phyloP scores from a whole-genome alignment of 2,888 invertebrate genomes.

The Timema cristinae region DNA sequence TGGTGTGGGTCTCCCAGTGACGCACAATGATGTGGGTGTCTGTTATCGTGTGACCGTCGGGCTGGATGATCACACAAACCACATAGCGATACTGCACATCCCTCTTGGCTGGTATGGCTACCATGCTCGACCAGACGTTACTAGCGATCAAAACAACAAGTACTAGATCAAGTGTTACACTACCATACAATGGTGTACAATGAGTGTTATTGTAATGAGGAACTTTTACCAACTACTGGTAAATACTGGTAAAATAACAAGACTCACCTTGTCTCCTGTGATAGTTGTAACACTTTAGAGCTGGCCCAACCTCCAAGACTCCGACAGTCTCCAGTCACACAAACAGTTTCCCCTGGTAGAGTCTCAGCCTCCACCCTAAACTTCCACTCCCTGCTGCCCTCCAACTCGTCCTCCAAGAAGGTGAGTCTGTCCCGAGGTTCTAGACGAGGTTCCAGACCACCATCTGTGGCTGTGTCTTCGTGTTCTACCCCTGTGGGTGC shows the following conservation, averaged over 20 bases:
- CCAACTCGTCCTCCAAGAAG: constrained; percentile 13
- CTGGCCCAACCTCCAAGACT: constrained; percentile 70
- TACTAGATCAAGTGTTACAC: too few relatives aligned
- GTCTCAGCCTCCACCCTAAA: constrained; percentile 55
- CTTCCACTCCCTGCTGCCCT: constrained; percentile 42
- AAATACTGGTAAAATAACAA: too few relatives aligned
- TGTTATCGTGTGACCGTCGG: constrained; percentile 46
- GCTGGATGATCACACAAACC: constrained; percentile 61
- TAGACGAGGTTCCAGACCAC: too few relatives aligned
- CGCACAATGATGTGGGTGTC: constrained; percentile 57
- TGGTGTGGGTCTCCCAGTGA: constrained; percentile 76
- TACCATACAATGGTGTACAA: too few relatives aligned
- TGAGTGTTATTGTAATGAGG: too few relatives aligned
- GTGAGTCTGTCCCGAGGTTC: too few relatives aligned
- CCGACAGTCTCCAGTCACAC: constrained; percentile 63
- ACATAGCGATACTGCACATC: constrained; percentile 73
- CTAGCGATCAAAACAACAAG: constrained; percentile 15
- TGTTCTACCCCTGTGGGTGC: too few relatives aligned
- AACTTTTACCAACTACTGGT: too few relatives aligned
- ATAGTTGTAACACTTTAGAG: constrained; percentile 54
- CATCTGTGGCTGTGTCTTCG: too few relatives aligned
- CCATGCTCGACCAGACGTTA: constrained; percentile 59
- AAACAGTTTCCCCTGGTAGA: constrained; percentile 59
- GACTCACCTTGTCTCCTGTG: constrained; percentile 29
- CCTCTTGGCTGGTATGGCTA: constrained; percentile 62